These are phyloP conservation scores for Rhopilema esculentum DNA, from an alignment of 30 jellyfish, hydroid and myxozoan genomes.

Conservation along the genomic window DNA sequence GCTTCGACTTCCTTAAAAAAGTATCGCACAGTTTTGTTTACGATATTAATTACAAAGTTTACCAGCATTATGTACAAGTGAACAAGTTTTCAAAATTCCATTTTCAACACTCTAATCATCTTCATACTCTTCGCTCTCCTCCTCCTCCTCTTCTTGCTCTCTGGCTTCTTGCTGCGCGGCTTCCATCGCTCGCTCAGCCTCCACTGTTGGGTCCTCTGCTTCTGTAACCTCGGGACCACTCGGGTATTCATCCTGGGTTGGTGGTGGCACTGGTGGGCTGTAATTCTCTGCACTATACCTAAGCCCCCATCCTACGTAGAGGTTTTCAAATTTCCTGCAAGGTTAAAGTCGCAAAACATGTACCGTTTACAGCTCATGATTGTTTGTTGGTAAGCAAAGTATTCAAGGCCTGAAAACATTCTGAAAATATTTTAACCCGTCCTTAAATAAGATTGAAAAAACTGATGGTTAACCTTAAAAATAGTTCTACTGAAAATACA, in stretches of 20 bases:
- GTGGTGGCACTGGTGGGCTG: constrained; percentile 97
- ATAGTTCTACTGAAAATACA: no score
- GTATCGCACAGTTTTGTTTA: not conserved
- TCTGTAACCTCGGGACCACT: constrained; percentile 94
- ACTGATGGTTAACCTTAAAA: no score
- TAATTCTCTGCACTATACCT: constrained; percentile 85
- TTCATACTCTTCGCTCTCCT: constrained; percentile 87
- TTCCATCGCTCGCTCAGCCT: constrained; percentile 89
- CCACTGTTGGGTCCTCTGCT: constrained; percentile 96
- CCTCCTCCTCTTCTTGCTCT: constrained; percentile 96
- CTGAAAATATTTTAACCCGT: no score
- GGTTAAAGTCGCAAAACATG: not conserved
- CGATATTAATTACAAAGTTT: constrained; percentile 3
- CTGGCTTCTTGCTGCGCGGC: constrained; percentile 96
- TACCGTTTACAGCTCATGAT: not conserved
- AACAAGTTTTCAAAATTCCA: not conserved
- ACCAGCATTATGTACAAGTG: not conserved
- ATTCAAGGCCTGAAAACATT: not conserved
- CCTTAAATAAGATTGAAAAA: no score
- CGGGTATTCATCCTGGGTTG: constrained; percentile 95
- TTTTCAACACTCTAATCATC: constrained; percentile 51
- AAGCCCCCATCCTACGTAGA: constrained; percentile 92
- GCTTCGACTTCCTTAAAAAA: no score
- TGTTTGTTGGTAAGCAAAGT: not conserved
- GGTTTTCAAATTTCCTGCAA: constrained; percentile 77